phyloP scores from a whole-genome alignment of 2,888 invertebrate genomes.

The Leptinotarsa rubiginosa region DNA sequence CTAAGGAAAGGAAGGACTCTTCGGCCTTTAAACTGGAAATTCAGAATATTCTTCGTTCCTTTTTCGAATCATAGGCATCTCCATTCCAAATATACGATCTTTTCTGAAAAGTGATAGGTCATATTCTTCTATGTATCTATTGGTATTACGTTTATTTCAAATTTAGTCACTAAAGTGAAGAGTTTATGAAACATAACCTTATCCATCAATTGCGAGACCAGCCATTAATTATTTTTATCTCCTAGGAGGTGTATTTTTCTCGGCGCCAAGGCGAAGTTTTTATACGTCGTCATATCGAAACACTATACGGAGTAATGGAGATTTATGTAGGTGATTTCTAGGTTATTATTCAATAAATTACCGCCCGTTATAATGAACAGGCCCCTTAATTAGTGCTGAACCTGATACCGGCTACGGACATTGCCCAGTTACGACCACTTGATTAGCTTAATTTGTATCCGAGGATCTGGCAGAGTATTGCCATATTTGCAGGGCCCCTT shows the following conservation, averaged over 20 bases:
- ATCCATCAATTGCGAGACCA: constrained; percentile 18
- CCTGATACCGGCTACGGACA: constrained; percentile 62
- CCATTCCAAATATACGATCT: neutral
- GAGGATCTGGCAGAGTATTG: constrained; percentile 53
- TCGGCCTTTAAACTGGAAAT: no score
- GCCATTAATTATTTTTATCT: constrained; percentile 26
- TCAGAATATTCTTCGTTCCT: no score
- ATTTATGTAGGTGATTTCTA: constrained; percentile 66
- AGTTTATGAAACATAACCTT: constrained; percentile 22
- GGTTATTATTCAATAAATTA: constrained; percentile 67
- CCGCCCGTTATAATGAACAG: constrained; percentile 63
- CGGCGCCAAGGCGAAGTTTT: constrained; percentile 59
- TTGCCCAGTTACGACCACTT: constrained; percentile 64
- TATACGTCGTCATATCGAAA: constrained; percentile 61
- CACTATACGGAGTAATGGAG: constrained; percentile 63
- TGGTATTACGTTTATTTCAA: neutral
- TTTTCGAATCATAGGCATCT: neutral
- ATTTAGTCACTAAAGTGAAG: neutral
- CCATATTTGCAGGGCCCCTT: constrained; percentile 30
- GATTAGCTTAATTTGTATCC: constrained; percentile 65
- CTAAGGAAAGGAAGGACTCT: no score
- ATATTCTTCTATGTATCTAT: neutral
- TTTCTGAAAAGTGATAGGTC: neutral
- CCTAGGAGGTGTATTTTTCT: constrained; percentile 56
- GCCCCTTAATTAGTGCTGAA: constrained; percentile 64